Conservation (phyloP, 2,797 vertebrate genomes). For the Phoebastria nigripes region DNA sequence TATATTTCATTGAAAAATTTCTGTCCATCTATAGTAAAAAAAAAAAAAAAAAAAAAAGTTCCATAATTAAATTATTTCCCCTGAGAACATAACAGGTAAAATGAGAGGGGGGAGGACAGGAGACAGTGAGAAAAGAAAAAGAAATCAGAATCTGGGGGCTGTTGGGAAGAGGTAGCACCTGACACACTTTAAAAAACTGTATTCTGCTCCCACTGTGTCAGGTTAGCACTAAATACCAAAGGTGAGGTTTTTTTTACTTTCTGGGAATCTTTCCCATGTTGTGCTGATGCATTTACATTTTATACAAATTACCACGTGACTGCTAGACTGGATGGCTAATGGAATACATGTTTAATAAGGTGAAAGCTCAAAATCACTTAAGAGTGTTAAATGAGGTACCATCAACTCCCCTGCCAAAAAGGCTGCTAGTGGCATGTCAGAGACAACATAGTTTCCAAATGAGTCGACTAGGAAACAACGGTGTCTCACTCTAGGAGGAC, state of each 20-base stretch:
- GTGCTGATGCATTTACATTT: background rate
- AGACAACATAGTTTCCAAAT: background rate
- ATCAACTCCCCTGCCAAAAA: background rate
- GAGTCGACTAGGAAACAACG: background rate
- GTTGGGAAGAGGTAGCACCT: background rate
- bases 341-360: background rate
- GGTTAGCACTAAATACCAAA: background rate
- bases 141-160: background rate
- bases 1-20: background rate
- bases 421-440: background rate
- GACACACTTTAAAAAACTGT: background rate
- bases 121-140: background rate
- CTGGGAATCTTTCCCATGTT: slow-evolving; percentile 11
- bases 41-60: background rate
- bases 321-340: background rate
- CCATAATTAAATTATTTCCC: background rate
- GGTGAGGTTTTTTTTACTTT: background rate
- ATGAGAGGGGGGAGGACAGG: background rate
- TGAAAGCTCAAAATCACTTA: background rate
- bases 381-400: background rate
- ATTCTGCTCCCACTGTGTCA: background rate
- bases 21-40: background rate
- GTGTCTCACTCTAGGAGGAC: background rate
- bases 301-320: slow-evolving; percentile 11
- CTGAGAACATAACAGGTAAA: background rate